phyloP scores from a whole-genome alignment of 2,113 vertebrate genomes.

The Callaeas wilsoni region DNA sequence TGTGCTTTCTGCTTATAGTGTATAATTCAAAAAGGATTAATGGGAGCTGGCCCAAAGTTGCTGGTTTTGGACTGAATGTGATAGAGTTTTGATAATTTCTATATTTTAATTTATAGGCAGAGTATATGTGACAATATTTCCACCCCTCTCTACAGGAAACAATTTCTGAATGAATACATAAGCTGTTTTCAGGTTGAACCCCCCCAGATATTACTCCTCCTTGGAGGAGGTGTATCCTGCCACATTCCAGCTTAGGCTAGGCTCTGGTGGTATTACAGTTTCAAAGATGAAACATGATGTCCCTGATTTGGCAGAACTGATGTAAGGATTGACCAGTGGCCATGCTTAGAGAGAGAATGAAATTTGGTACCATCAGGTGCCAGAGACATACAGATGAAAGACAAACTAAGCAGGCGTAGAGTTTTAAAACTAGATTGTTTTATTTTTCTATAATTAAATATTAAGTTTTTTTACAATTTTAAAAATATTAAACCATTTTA shows the following conservation, averaged over 20 bases:
- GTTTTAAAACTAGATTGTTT: not conserved
- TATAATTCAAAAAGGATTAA: not conserved
- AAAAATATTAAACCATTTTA: not conserved
- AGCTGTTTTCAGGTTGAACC: not conserved
- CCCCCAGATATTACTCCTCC: not conserved
- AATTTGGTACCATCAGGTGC: not conserved
- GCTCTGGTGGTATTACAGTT: not conserved
- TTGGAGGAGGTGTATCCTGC: not conserved
- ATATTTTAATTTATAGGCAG: not conserved
- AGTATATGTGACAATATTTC: not conserved
- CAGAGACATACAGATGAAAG: not conserved
- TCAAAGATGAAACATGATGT: not conserved
- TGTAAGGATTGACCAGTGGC: not conserved
- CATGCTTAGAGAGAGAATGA: not conserved
- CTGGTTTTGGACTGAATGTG: not conserved
- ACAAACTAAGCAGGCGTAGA: not conserved
- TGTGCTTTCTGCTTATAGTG: not conserved
- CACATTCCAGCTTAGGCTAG: not conserved
- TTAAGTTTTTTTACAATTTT: rapidly evolving
- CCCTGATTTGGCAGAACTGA: not conserved
- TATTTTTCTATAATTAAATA: not conserved
- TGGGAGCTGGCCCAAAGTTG: not conserved
- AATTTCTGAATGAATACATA: not conserved
- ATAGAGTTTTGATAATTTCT: not conserved
- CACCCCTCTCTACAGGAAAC: rapidly evolving